These are phyloP conservation scores for Periophthalmus modestus DNA, from an alignment of 2,113 vertebrate genomes.

Conservation along the genomic window DNA sequence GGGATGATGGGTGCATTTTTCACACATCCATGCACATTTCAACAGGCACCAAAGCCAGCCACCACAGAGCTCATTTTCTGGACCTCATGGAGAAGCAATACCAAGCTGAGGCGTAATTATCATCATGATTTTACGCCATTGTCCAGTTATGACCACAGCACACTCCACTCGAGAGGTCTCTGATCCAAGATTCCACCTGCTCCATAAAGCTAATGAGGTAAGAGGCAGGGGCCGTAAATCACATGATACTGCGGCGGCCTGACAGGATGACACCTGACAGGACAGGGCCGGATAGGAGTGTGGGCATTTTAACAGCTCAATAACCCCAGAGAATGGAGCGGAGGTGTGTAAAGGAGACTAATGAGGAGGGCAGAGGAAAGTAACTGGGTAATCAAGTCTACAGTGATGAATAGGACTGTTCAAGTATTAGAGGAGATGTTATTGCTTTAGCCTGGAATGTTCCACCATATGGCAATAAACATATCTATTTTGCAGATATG, in stretches of 20 bases:
- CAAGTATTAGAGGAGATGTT: no score
- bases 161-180: background rate
- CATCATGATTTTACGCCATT: background rate
- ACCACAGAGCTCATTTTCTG: background rate
- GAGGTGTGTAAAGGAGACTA: background rate
- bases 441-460: no score
- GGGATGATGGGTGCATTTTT: constrained; percentile 32
- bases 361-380: background rate
- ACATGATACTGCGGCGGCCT: background rate
- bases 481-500: no score
- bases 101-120: background rate
- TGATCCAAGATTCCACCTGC: constrained; percentile 12
- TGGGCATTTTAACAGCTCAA: background rate
- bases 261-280: constrained; percentile 2
- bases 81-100: background rate
- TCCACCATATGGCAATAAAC: no score
- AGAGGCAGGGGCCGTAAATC: background rate
- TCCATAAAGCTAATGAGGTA: constrained; percentile 21
- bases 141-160: background rate
- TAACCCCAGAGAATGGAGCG: background rate
- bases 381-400: background rate
- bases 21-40: constrained; percentile 31
- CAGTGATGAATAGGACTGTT: background rate
- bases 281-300: background rate
- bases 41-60: background rate